Conservation (phyloP, 2,888 invertebrate genomes). For the Xanthia togata region DNA sequence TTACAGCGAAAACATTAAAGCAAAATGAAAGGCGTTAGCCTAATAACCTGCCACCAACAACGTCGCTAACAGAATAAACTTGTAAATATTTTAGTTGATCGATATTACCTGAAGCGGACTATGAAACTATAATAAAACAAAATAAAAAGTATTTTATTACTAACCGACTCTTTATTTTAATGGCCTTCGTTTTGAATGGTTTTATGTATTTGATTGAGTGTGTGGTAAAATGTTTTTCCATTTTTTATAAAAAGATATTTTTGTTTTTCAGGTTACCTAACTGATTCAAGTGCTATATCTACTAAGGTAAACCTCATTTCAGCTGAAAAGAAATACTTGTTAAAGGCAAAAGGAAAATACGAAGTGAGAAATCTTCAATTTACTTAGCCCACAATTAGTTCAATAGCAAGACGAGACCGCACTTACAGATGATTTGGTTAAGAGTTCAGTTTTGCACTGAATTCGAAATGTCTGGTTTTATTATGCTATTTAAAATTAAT, state of each 20-base stretch:
- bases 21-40: constrained; percentile 44
- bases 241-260: constrained; percentile 10
- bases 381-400: not conserved
- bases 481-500: not conserved
- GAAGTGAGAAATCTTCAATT: not conserved
- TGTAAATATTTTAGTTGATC: constrained; percentile 76
- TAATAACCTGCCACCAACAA: constrained; percentile 56
- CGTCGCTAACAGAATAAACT: constrained; percentile 66
- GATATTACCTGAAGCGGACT: constrained; percentile 64
- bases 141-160: constrained; percentile 49
- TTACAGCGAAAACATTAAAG: constrained; percentile 23
- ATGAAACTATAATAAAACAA: constrained; percentile 33
- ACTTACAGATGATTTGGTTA: not conserved
- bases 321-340: not conserved
- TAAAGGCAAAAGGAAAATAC: not conserved
- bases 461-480: not conserved
- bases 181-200: constrained; percentile 18
- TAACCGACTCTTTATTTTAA: constrained; percentile 31
- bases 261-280: not conserved
- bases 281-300: not conserved
- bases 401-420: not conserved
- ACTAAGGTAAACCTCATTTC: not conserved
- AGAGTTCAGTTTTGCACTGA: not conserved
- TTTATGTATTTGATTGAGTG: constrained; percentile 19
- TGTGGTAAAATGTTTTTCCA: not conserved